These are phyloP conservation scores for Delichon dasypus DNA, from an alignment of 2,797 vertebrate genomes.

Conservation along the genomic window DNA sequence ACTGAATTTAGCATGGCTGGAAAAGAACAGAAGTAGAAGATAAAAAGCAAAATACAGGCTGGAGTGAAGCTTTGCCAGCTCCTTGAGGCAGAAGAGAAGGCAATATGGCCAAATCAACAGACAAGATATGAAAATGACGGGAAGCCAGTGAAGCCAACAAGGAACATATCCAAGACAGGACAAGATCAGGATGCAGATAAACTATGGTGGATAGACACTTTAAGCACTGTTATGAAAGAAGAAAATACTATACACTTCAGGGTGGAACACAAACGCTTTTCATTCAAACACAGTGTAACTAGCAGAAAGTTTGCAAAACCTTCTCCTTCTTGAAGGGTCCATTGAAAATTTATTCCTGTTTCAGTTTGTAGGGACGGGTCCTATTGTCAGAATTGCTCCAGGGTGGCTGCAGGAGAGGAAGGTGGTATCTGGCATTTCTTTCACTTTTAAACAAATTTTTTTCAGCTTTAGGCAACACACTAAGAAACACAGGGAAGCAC, in stretches of 20 bases:
- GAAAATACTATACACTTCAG: neutral
- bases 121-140: neutral
- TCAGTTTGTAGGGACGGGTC: neutral
- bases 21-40: neutral
- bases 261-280: neutral
- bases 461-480: neutral
- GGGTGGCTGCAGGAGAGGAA: neutral
- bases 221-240: neutral
- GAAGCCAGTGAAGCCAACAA: neutral
- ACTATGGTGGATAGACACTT: neutral
- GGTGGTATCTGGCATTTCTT: neutral
- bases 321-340: neutral
- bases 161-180: neutral
- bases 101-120: neutral
- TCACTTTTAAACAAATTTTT: neutral
- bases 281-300: neutral
- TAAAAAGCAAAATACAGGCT: neutral
- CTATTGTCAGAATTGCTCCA: neutral
- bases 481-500: neutral
- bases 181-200: constrained; percentile 2
- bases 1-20: neutral
- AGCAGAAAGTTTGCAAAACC: neutral
- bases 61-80: neutral
- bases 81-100: neutral
- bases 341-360: neutral